Base-by-base conservation (phyloP, 2,797 vertebrate species). In the Arnoldichthys spilopterus region DNA sequence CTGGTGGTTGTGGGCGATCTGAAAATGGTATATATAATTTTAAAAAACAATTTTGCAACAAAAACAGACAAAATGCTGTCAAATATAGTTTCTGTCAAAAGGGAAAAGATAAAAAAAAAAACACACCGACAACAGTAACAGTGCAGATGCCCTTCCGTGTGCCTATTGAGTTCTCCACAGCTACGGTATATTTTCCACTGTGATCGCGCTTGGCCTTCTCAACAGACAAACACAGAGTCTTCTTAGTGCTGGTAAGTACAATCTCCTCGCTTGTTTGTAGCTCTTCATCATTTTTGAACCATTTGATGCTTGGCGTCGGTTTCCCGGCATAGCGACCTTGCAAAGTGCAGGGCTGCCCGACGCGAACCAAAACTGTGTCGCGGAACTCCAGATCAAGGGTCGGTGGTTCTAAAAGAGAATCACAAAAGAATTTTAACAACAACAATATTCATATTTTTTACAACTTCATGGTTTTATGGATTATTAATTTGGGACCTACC, bases 1-100 rank as follows among this genome's bases (percentile, higher is more conserved):
- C 90, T 71, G 98, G 98, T 86, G 97, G 96, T 81, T 96, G 94
- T 82, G 98, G 98, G 43, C 97, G 97, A 89, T 99, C 98, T 99
- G 85, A 64, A 67, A 78, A 86, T 18, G 59, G 5, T 51, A 51
- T 4, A 63, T 5, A 58, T 22, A 32, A 12, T 56, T 5, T 6
- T 56, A 12, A 56, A 56, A 56, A 24, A 58, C 16, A 7, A 32
- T 56, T n/a, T 4, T 6, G 16, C n/a, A 47, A 56, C 28, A 49
- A 51, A 63, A 67, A 30, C 18, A 69, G 37, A 37, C 53, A 56
- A 37, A 53, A 8, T 26, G 7, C 51, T 72, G 45, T 15, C 1
- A 4, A 59, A 59, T 73, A 64, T 45, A 73, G 22, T 13, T 34
- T 6, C n/a, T 61, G 7, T 18, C 59, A 47, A 77, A 79, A 67